Evolutionary conservation across 2,113 vertebrate genomes (phyloP).

Genomic region (Bubalus kerabau): DNA sequence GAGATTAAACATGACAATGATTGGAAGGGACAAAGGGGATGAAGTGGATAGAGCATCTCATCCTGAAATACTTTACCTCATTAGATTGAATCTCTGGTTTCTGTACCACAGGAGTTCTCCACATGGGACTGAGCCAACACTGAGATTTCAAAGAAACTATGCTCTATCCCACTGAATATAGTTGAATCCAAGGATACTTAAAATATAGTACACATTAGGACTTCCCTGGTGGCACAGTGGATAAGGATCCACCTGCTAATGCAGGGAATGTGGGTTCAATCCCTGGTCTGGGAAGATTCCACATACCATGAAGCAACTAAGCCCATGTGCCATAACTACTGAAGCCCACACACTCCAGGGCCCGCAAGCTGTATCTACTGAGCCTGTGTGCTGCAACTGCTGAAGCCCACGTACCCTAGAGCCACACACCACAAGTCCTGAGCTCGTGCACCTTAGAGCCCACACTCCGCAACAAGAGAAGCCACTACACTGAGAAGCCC

Average conservation of each 20-base stretch:
- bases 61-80: background rate
- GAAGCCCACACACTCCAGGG: background rate
- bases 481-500: background rate
- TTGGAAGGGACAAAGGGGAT: background rate
- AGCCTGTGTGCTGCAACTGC: background rate
- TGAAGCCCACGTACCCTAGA: background rate
- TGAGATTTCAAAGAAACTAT: background rate
- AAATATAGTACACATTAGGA: background rate
- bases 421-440: background rate
- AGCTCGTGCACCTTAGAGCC: background rate
- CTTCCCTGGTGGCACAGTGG: background rate
- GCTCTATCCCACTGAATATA: background rate
- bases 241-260: background rate
- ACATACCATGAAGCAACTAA: background rate
- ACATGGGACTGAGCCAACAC: background rate
- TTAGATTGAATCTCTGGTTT: background rate
- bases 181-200: background rate
- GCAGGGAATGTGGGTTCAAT: fast-evolving
- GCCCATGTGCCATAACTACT: background rate
- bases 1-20: background rate
- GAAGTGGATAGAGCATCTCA: background rate
- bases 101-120: background rate
- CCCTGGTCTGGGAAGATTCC: background rate
- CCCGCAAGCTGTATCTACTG: fast-evolving
- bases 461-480: background rate